Evolutionary conservation across 2,113 vertebrate genomes (phyloP), one percentile per base, ranked within the genome.

Genomic region (Antennarius striatus): DNA sequence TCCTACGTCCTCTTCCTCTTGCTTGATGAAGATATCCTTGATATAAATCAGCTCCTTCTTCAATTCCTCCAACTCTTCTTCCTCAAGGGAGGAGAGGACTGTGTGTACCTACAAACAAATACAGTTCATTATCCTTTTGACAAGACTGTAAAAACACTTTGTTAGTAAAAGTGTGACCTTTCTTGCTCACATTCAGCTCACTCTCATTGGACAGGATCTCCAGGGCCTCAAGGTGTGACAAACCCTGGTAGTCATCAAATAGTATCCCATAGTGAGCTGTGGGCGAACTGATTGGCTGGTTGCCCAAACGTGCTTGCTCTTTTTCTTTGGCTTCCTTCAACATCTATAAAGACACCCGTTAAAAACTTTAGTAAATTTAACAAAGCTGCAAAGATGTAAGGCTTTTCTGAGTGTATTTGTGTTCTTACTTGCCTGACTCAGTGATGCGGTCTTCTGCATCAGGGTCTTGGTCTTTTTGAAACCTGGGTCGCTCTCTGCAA

Each of bases 151-250:
- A 40, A 29, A 39, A 7, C 2, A 45, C 22, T 0, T 48, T 30
- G 47, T 30, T 39, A 54, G 6, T 52, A 40, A 15, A 32, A 67
- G 22, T 10, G 17, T 48, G 22, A 63, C 14, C 11, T 12, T 47
- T 3, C 14, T 1, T 14, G 7, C 68, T 75, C 89, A 98, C 98
- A 95, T 96, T 94, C 67, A 68, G 90, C 87, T 99, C 97, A 3
- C 98, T 99, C 90, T 98, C 96, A 76, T 96, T 96, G 82, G 97
- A 98, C 75, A 99, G 91, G 71, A 99, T 98, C 93, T 99, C 98
- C 88, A 99, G 91, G 68, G 98, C 98, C 91, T 99, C 98, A 5
- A 99, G 94, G 86, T 99, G 98, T 45, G 98, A 96, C 86, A 99
- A 82, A 56, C 98, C 98, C 80, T 99, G 98, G 84, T 95, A 99